Evolutionary conservation across 2,113 vertebrate genomes (phyloP).

Genomic region (Pteruthius melanotis): DNA sequence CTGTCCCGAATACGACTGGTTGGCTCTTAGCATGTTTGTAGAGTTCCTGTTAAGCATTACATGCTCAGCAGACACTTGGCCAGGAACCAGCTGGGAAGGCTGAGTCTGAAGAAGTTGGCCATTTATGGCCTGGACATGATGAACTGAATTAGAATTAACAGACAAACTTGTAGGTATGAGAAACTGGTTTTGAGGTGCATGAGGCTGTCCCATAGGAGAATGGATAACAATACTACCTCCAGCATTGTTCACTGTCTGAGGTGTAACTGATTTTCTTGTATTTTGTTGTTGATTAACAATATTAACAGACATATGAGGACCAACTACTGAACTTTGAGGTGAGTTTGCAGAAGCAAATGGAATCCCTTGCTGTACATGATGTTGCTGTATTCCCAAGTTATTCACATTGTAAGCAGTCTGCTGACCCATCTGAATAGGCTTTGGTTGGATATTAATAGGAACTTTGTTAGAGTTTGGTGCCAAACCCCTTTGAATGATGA

Average conservation of each 20-base stretch:
- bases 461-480: constrained; percentile 83
- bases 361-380: constrained; percentile 78
- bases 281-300: constrained; percentile 80
- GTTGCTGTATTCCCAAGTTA: constrained; percentile 78
- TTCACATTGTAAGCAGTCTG: constrained; percentile 88
- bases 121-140: constrained; percentile 85
- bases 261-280: constrained; percentile 73
- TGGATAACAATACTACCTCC: constrained; percentile 82
- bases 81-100: constrained; percentile 73
- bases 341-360: constrained; percentile 76
- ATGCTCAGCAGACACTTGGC: constrained; percentile 77
- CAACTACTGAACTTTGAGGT: constrained; percentile 75
- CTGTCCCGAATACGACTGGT: constrained; percentile 81
- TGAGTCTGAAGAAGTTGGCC: constrained; percentile 83
- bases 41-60: constrained; percentile 79
- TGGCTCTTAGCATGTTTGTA: constrained; percentile 77
- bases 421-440: constrained; percentile 86
- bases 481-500: constrained; percentile 95
- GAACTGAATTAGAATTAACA: constrained; percentile 83
- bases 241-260: constrained; percentile 73
- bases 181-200: constrained; percentile 85
- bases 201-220: constrained; percentile 84
- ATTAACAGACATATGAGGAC: constrained; percentile 81
- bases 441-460: constrained; percentile 91
- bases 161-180: constrained; percentile 87